Percentiles rank a stretch among this genome's conserved stretches.
Conservation (phyloP, 2,113 vertebrate species). For the Pristiophorus japonicus region DNA sequence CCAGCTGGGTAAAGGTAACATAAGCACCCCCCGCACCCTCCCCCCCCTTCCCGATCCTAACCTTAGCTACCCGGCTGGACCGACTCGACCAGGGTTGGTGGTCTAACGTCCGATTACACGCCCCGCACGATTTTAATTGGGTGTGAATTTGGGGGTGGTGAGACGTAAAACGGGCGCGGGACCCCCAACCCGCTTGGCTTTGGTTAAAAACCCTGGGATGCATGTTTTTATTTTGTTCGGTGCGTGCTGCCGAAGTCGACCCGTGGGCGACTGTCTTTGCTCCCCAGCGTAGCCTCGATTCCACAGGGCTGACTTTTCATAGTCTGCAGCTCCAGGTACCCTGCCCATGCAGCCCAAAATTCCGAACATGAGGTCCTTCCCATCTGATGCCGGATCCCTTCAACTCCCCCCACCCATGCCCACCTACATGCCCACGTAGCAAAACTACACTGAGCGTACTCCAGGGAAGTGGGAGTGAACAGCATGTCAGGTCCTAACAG, state of each 20-base stretch:
- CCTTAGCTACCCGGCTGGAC: neutral
- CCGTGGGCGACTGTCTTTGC: neutral
- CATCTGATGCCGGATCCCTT: neutral
- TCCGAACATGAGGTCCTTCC: neutral
- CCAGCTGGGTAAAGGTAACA: neutral
- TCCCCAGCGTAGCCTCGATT: neutral
- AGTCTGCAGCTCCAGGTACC: neutral
- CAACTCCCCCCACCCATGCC: neutral
- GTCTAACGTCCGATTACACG: too few relatives aligned
- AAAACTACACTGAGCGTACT: neutral
- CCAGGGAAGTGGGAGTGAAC: too few relatives aligned
- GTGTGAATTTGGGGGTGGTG: too few relatives aligned
- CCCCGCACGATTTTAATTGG: too few relatives aligned
- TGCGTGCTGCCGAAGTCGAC: neutral
- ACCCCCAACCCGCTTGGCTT: neutral
- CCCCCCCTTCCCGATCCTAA: neutral
- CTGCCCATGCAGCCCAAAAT: neutral
- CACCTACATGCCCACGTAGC: too few relatives aligned
- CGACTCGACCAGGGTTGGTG: neutral
- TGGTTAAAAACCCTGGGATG: neutral
- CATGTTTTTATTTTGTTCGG: neutral
- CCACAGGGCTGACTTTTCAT: neutral
- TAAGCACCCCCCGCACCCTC: too few relatives aligned
- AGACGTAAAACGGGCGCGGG: too few relatives aligned
- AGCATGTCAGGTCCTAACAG: neutral